A percentile compares a stretch with the other conserved stretches of the same genome.
phyloP scores from a whole-genome alignment of 2,888 invertebrate species.

The Ganaspis brasiliensis region DNA sequence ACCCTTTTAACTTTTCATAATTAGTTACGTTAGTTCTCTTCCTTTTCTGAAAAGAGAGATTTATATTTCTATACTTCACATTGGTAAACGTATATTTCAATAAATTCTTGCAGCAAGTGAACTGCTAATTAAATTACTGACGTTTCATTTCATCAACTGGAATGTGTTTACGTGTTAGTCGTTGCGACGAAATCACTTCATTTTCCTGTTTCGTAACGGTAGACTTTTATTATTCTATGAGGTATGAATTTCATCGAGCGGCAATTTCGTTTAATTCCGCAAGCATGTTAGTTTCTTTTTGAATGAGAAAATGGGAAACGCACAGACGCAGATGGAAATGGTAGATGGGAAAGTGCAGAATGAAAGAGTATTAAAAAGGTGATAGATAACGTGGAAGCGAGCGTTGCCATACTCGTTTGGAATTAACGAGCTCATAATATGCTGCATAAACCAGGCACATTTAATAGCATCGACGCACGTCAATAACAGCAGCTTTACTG shows the following conservation, averaged over 20 bases:
- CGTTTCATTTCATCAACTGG: constrained; percentile 22
- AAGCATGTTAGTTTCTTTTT: background rate
- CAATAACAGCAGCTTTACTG: constrained; percentile 10
- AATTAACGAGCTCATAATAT: constrained; percentile 27
- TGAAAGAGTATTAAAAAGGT: constrained; percentile 22
- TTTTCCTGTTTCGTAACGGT: background rate
- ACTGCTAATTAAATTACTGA: constrained; percentile 33
- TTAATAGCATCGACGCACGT: constrained; percentile 19
- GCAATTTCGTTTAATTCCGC: background rate
- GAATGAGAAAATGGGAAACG: background rate
- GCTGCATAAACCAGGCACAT: constrained; percentile 9
- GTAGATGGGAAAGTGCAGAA: background rate
- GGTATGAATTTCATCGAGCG: background rate
- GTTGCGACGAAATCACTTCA: background rate
- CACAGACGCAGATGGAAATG: background rate
- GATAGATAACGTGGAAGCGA: constrained; percentile 4
- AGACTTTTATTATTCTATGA: background rate
- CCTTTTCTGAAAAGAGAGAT: background rate
- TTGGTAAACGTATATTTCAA: constrained; percentile 6
- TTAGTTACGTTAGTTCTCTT: constrained; percentile 1
- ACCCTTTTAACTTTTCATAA: constrained; percentile 8
- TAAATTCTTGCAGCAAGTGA: background rate
- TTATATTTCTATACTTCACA: background rate
- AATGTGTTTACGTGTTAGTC: background rate
- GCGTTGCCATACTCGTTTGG: constrained; percentile 8